Conservation (phyloP, 2,888 invertebrate species). For the Micoletzkya japonica region DNA sequence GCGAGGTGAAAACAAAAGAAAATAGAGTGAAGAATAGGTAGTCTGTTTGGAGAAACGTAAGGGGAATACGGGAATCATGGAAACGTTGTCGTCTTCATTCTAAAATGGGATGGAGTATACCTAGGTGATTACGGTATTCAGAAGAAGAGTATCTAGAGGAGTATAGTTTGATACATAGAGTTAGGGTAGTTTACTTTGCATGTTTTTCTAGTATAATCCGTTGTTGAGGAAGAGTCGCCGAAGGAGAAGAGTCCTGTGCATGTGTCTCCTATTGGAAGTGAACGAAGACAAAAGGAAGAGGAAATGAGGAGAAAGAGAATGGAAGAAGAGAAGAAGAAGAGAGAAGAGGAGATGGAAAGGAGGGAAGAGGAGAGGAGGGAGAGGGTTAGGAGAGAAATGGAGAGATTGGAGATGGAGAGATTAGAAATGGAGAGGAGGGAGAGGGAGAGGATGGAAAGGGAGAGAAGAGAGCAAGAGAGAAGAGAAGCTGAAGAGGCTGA, state of each 20-base stretch:
- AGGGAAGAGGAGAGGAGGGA: too few relatives aligned
- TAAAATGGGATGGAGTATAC: background rate
- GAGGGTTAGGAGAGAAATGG: too few relatives aligned
- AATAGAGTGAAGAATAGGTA: background rate
- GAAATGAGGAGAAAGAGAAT: background rate
- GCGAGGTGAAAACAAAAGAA: background rate
- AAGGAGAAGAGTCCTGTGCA: background rate
- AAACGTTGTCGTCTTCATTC: background rate
- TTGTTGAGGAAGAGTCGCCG: too few relatives aligned
- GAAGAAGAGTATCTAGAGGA: background rate
- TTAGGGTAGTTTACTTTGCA: background rate
- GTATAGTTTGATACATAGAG: background rate
- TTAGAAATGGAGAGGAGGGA: background rate
- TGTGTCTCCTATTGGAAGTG: slow-evolving; percentile 1
- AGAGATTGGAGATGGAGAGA: too few relatives aligned
- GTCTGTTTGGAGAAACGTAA: background rate
- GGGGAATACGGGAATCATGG: background rate
- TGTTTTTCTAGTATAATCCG: too few relatives aligned
- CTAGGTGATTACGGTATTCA: too few relatives aligned
- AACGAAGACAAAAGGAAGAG: background rate
- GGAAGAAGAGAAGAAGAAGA: slow-evolving; percentile 10
- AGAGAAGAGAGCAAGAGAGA: too few relatives aligned
- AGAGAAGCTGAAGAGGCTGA: too few relatives aligned
- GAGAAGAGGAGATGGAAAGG: background rate
- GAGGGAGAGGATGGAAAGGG: background rate